Evolutionary conservation across 2,888 invertebrate species (phyloP).

Genomic region (Lepas anatifera): DNA sequence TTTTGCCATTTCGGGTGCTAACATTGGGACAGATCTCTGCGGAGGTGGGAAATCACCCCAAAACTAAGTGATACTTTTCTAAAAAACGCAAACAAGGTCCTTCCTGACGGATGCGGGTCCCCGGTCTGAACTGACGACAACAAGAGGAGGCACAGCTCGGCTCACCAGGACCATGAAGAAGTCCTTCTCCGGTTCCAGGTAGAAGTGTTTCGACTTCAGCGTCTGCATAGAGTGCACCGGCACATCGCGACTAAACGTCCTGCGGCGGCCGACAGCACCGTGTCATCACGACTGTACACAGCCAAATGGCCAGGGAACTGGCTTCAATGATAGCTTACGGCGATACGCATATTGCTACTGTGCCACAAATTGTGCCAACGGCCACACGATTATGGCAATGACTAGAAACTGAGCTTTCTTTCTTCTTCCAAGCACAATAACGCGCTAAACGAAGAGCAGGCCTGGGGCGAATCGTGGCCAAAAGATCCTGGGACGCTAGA

Average conservation of each 20-base stretch:
- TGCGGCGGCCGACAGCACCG: neutral
- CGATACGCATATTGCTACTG: neutral
- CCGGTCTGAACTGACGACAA: no score
- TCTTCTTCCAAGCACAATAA: no score
- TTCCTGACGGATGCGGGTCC: no score
- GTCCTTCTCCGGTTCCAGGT: neutral
- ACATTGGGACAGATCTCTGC: neutral
- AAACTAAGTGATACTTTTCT: neutral
- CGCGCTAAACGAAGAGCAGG: no score
- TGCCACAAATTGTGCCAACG: no score
- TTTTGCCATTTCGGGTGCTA: neutral
- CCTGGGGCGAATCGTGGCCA: no score
- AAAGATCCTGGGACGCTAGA: no score
- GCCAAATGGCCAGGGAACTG: no score
- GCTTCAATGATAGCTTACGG: neutral
- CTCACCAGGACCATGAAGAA: neutral
- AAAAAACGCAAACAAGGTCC: neutral
- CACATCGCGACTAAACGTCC: neutral
- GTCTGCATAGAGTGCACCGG: neutral
- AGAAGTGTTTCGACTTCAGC: neutral
- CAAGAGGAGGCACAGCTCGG: no score
- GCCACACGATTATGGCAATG: no score
- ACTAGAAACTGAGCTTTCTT: no score
- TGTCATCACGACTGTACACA: neutral
- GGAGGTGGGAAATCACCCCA: neutral